A percentile compares a stretch with the other conserved stretches of the same genome.
Conservation (phyloP, 1,140 invertebrate species). For the Cylas formicarius region DNA sequence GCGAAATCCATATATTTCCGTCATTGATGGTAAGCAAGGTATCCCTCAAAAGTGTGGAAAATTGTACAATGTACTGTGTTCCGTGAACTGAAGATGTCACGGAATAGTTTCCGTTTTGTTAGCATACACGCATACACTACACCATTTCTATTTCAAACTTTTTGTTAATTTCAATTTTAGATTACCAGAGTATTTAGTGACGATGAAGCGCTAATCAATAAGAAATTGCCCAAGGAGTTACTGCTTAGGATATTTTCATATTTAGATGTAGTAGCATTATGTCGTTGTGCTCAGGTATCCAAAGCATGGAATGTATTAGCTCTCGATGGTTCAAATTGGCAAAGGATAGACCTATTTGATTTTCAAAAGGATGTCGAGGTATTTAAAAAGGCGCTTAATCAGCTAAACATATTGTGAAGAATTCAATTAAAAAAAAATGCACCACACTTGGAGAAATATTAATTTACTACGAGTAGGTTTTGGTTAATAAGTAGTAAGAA, state of each 20-base stretch:
- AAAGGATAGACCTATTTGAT: slow-evolving; percentile 95
- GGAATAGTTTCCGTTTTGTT: not conserved
- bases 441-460: too few species aligned
- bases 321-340: slow-evolving; percentile 98
- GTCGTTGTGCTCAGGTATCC: slow-evolving; percentile 94
- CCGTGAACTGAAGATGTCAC: not conserved
- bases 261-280: slow-evolving; percentile 94
- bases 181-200: slow-evolving; percentile 44
- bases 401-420: too few species aligned
- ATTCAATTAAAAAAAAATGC: too few species aligned
- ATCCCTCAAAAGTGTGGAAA: not conserved
- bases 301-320: slow-evolving; percentile 96
- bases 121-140: too few species aligned
- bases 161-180: slow-evolving; percentile 34
- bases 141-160: slow-evolving; percentile 1
- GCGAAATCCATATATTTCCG: too few species aligned
- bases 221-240: slow-evolving; percentile 93
- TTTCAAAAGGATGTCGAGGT: slow-evolving; percentile 98
- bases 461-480: too few species aligned
- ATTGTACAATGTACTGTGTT: not conserved
- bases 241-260: slow-evolving; percentile 94
- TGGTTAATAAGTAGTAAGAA: too few species aligned
- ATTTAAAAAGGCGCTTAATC: slow-evolving; percentile 19
- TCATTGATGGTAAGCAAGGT: not conserved
- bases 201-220: slow-evolving; percentile 88